phyloP scores from a whole-genome alignment of 2,888 invertebrate species.

The Aphodius granarius region DNA sequence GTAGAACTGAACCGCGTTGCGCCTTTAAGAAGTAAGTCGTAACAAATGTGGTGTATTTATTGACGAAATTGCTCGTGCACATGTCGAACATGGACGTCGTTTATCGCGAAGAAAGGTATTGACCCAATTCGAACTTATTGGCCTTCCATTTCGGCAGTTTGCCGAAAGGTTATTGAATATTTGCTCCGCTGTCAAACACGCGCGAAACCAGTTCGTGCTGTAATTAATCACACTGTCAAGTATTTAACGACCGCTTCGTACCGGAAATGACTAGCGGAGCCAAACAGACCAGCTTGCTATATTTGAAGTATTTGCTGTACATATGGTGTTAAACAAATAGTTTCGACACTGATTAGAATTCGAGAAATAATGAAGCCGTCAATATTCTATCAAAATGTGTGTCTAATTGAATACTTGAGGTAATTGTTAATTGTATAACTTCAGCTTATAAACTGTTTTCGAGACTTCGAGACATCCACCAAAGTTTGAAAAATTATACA shows the following conservation, averaged over 20 bases:
- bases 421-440: no score
- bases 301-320: not conserved
- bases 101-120: not conserved
- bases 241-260: not conserved
- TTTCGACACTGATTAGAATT: not conserved
- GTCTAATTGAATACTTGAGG: no score
- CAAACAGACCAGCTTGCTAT: not conserved
- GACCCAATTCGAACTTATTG: slow-evolving; percentile 6
- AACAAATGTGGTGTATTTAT: not conserved
- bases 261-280: not conserved
- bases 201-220: slow-evolving; percentile 4
- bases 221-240: slow-evolving; percentile 5
- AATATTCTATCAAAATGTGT: not conserved
- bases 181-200: slow-evolving; percentile 1
- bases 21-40: not conserved
- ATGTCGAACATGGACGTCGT: not conserved
- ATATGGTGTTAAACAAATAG: not conserved
- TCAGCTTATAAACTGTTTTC: no score
- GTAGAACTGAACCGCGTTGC: no score
- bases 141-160: not conserved
- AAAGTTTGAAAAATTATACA: no score
- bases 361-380: not conserved
- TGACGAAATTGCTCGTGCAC: not conserved
- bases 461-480: no score
- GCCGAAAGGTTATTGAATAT: slow-evolving; percentile 12